These are phyloP conservation scores for Tangara arthus DNA, from an alignment of 2,797 vertebrate genomes.

Conservation along the genomic window DNA sequence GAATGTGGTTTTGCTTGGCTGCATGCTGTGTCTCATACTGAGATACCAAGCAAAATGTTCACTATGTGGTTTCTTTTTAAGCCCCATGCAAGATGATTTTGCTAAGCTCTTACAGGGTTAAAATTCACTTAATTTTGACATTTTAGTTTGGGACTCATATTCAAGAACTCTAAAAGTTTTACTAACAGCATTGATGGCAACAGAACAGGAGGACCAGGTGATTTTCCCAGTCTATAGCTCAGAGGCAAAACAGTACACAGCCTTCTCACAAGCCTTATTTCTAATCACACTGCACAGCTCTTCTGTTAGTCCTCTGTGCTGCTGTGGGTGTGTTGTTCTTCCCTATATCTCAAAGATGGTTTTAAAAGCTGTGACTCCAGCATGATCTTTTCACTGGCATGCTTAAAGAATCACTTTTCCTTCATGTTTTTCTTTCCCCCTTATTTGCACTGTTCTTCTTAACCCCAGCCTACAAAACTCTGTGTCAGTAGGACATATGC, in stretches of 20 bases:
- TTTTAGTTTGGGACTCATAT: background rate
- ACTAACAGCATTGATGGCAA: background rate
- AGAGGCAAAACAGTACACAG: accelerated
- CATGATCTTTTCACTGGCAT: background rate
- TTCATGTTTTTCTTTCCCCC: background rate
- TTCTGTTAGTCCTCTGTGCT: background rate
- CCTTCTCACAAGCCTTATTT: background rate
- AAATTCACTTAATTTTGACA: background rate
- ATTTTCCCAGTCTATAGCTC: background rate
- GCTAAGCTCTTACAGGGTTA: background rate
- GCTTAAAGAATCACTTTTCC: background rate
- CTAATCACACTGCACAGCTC: background rate
- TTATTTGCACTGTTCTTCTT: background rate
- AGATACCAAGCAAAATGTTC: background rate
- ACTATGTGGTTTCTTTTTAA: background rate
- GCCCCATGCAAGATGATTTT: background rate
- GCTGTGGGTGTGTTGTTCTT: background rate
- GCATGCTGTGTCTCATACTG: background rate
- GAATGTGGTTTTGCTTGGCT: conserved; percentile 40
- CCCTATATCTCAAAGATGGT: background rate
- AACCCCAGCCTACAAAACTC: background rate
- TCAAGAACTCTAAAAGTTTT: background rate
- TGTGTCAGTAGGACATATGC: accelerated
- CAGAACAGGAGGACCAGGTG: background rate
- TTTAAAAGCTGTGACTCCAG: background rate